Conservation (phyloP, 2,888 invertebrate species). For the Balanococcus diminutus region DNA sequence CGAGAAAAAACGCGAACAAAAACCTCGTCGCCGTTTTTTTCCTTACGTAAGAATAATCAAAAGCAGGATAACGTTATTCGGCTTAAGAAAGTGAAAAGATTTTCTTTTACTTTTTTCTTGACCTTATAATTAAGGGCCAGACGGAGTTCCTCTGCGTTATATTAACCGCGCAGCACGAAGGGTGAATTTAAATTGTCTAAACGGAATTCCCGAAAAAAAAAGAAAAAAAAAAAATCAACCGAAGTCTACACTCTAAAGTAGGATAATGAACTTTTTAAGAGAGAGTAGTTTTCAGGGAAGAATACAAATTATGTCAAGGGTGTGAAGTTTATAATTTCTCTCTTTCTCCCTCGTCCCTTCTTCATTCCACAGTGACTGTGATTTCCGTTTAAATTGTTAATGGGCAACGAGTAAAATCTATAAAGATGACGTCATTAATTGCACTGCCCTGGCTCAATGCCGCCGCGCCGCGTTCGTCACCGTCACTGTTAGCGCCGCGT, state of each 20-base stretch:
- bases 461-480: background rate
- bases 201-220: constrained; percentile 45
- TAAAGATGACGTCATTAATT: constrained; percentile 55
- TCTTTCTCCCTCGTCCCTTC: background rate
- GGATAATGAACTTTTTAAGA: constrained; percentile 54
- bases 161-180: constrained; percentile 51
- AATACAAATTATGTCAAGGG: constrained; percentile 55
- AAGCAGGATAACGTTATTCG: constrained; percentile 38
- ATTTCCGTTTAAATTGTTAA: constrained; percentile 53
- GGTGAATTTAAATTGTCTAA: constrained; percentile 52
- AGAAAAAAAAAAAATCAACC: constrained; percentile 18
- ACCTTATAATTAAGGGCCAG: constrained; percentile 53
- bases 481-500: background rate
- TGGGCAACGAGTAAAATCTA: constrained; percentile 53
- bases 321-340: constrained; percentile 53
- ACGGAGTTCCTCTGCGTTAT: constrained; percentile 21
- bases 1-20: background rate
- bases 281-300: constrained; percentile 51
- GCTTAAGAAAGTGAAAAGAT: constrained; percentile 47
- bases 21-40: background rate
- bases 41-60: background rate
- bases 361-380: constrained; percentile 34
- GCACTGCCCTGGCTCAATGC: constrained; percentile 55
- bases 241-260: constrained; percentile 45
- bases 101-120: constrained; percentile 28